phyloP scores from a whole-genome alignment of 2,797 vertebrate genomes.

The Xenentodon cancila region DNA sequence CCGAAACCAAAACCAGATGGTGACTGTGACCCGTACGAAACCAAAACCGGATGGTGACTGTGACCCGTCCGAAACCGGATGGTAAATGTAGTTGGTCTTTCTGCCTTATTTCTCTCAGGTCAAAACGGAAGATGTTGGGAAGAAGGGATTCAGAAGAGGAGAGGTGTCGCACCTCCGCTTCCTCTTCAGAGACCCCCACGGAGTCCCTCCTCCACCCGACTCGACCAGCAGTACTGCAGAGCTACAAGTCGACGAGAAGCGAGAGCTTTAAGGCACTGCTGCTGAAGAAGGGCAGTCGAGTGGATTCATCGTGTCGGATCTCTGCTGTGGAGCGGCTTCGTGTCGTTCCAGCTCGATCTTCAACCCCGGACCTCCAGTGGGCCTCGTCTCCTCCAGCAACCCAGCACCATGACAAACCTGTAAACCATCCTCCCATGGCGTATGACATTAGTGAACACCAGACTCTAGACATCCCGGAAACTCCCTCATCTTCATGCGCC shows the following conservation, averaged over 20 bases:
- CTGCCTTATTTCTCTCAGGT: constrained; percentile 78
- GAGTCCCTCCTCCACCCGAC: constrained; percentile 46
- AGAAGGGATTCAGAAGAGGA: constrained; percentile 87
- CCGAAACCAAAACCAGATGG: too few relatives aligned
- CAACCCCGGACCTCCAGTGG: constrained; percentile 79
- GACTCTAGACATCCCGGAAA: background rate
- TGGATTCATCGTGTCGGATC: constrained; percentile 85
- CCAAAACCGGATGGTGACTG: too few relatives aligned
- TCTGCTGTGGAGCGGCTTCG: constrained; percentile 91
- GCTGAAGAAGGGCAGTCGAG: constrained; percentile 89
- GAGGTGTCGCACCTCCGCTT: constrained; percentile 41
- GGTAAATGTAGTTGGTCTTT: background rate
- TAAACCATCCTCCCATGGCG: too few relatives aligned
- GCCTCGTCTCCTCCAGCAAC: constrained; percentile 46
- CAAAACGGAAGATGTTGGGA: constrained; percentile 95
- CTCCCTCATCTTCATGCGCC: constrained; percentile 13
- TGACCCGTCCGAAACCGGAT: too few relatives aligned
- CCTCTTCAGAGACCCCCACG: constrained; percentile 81
- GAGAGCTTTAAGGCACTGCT: constrained; percentile 95
- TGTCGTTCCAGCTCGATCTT: constrained; percentile 32
- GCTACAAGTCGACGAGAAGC: constrained; percentile 78
- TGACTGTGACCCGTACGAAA: too few relatives aligned
- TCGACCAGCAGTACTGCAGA: background rate
- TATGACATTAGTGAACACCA: background rate
- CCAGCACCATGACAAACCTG: background rate